Percentiles rank a stretch among this genome's conserved stretches.
Evolutionary conservation across 2,797 vertebrate genomes (phyloP).

Genomic region (Falco rusticolus): DNA sequence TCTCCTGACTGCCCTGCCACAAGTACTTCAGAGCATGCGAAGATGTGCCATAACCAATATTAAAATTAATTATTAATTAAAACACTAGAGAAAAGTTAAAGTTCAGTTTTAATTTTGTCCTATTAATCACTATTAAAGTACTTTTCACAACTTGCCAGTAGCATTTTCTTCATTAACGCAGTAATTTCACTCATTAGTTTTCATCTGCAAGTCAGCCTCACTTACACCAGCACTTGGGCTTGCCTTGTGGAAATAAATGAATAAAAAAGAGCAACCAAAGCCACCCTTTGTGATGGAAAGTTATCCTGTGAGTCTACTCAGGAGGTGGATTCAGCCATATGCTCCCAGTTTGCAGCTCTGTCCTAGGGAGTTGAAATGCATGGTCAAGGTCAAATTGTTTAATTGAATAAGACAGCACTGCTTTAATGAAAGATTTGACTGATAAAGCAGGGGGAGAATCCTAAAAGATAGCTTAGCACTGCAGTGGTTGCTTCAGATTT

Average conservation of each 20-base stretch:
- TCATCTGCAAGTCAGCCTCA: not conserved
- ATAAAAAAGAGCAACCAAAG: not conserved
- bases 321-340: constrained; percentile 30
- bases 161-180: not conserved
- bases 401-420: constrained; percentile 56
- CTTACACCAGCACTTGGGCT: not conserved
- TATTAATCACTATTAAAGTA: constrained; percentile 20
- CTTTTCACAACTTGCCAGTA: not conserved
- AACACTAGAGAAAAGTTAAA: not conserved
- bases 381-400: constrained; percentile 48
- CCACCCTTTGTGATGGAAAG: not conserved
- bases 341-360: constrained; percentile 46
- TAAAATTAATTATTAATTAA: constrained; percentile 9
- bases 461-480: not conserved
- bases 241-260: not conserved
- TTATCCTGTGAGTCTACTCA: not conserved
- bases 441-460: not conserved
- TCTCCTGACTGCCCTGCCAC: not conserved
- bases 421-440: constrained; percentile 52
- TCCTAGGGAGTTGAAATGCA: constrained; percentile 62
- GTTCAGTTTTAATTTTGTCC: not conserved
- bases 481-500: not conserved
- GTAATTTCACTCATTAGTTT: not conserved
- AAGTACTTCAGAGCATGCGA: not conserved
- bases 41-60: not conserved